Percentiles rank a stretch among this genome's conserved stretches.
Evolutionary conservation across 1,140 invertebrate species (phyloP).

Genomic region (Zaprionus ornatus): DNA sequence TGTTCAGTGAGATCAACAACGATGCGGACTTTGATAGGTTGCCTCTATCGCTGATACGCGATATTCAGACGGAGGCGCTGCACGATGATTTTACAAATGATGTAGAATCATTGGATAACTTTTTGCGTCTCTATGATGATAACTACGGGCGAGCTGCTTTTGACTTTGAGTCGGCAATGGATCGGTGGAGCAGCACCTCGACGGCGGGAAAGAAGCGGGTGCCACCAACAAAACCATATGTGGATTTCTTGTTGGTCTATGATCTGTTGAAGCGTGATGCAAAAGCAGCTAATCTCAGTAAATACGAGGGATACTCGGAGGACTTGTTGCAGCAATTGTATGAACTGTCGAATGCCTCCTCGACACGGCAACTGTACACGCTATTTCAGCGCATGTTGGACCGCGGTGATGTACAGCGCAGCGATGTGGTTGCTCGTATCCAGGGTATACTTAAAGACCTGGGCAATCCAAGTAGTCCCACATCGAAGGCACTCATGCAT

Average conservation of each 20-base stretch:
- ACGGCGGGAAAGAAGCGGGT: slow-evolving; percentile 82
- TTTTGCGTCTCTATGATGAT: slow-evolving; percentile 80
- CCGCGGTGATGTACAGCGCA: slow-evolving; percentile 73
- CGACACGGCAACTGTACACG: slow-evolving; percentile 70
- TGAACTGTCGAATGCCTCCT: slow-evolving; percentile 68
- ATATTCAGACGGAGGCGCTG: slow-evolving; percentile 70
- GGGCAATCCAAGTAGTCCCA: slow-evolving; percentile 73
- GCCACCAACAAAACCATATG: slow-evolving; percentile 82
- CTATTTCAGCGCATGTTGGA: slow-evolving; percentile 76
- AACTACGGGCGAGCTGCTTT: slow-evolving; percentile 77
- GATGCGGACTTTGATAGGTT: slow-evolving; percentile 70
- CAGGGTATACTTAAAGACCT: slow-evolving; percentile 78
- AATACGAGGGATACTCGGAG: slow-evolving; percentile 80
- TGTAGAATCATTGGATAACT: slow-evolving; percentile 81
- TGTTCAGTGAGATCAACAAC: slow-evolving; percentile 70
- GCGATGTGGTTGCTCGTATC: slow-evolving; percentile 76
- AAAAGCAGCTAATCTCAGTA: slow-evolving; percentile 77
- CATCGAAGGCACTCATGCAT: slow-evolving; percentile 66
- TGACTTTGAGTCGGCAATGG: slow-evolving; percentile 73
- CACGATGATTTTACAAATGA: slow-evolving; percentile 78
- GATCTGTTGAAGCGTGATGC: slow-evolving; percentile 83
- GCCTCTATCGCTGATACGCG: slow-evolving; percentile 71
- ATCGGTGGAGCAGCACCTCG: slow-evolving; percentile 75
- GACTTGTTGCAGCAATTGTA: slow-evolving; percentile 69
- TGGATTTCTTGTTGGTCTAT: slow-evolving; percentile 80